Evolutionary conservation across 2,888 invertebrate species (phyloP).

Genomic region (Furcula furcula): DNA sequence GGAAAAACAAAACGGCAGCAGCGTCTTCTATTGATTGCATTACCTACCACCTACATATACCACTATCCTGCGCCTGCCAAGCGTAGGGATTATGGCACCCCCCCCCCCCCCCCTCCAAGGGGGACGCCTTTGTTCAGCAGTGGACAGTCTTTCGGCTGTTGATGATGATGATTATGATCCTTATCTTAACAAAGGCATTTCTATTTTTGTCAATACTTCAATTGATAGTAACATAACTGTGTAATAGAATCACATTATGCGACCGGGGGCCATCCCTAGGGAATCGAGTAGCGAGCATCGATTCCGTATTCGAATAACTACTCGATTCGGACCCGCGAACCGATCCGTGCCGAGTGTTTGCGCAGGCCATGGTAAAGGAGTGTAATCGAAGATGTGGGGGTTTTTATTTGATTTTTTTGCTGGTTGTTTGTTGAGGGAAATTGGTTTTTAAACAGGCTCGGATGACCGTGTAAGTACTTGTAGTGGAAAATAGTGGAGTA

Average conservation of each 20-base stretch:
- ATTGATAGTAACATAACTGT: conserved; percentile 32
- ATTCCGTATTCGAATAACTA: conserved; percentile 40
- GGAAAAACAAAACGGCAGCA: no score
- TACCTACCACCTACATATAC: no score
- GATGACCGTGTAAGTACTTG: conserved; percentile 27
- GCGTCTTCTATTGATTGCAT: no score
- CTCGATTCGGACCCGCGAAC: conserved; percentile 29
- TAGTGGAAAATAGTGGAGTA: neutral
- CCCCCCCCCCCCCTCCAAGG: no score
- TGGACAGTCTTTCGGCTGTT: no score
- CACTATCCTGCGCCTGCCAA: no score
- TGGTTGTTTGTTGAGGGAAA: conserved; percentile 47
- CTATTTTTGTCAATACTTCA: no score
- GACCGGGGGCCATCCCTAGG: conserved; percentile 22
- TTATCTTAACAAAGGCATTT: no score
- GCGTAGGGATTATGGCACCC: no score
- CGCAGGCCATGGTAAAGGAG: conserved; percentile 40
- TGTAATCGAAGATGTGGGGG: conserved; percentile 50
- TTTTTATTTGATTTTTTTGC: conserved; percentile 44
- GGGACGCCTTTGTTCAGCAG: no score
- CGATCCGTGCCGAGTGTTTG: conserved; percentile 50
- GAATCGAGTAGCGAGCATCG: conserved; percentile 29
- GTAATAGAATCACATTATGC: conserved; percentile 50
- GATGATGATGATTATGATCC: no score
- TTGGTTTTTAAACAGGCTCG: conserved; percentile 51